Base-by-base conservation (phyloP, 1,140 invertebrate species). In the Conus betulinus region DNA sequence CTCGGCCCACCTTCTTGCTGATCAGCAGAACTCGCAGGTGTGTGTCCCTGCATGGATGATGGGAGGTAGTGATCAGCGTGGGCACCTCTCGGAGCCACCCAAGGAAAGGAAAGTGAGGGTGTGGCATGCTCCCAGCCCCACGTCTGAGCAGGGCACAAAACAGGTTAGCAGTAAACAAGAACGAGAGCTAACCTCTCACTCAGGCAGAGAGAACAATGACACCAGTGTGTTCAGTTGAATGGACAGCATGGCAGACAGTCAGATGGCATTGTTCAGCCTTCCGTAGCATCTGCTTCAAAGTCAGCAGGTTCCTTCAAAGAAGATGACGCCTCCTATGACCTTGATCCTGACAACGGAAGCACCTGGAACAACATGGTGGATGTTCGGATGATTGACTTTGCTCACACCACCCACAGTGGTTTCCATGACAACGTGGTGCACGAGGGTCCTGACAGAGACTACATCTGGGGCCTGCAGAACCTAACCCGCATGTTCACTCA, bases 371-470 rank as follows among this genome's bases (percentile, higher is more conserved):
- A 5, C 13, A 20, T 63, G 82, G 81, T 90, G 67, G 97, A 98
- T 94, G 97, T 99, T 5, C 97, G 98, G 91, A 98, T 99, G 96
- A 99, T 99, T 89, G 98, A 99, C 95, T 99, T 99, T 96, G 98
- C 98, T 51, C 98, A 99, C 95, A 98, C 98, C 23, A 95, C 95
- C 27, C 93, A 94, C 89, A 89, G 93, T 87, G 95, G 95, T 84
- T 94, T 95, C 89, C 57, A 97, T 97, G 94, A 95, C 63, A 91
- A 92, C 13, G 90, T 90, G 17, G 89, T 93, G 10, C 98, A 99
- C 94, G 97, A 97, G 93, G 98, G 98, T 17, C 98, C 98, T 7
- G 98, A 99, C 95, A 97, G 97, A 90, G 98, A 98, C 74, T 99
- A 99, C 95, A 96, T 99, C 86, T 97, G 97, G 53, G 98, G 98